Base-by-base conservation (phyloP, 2,888 invertebrate genomes). In the Hesperia comma region DNA sequence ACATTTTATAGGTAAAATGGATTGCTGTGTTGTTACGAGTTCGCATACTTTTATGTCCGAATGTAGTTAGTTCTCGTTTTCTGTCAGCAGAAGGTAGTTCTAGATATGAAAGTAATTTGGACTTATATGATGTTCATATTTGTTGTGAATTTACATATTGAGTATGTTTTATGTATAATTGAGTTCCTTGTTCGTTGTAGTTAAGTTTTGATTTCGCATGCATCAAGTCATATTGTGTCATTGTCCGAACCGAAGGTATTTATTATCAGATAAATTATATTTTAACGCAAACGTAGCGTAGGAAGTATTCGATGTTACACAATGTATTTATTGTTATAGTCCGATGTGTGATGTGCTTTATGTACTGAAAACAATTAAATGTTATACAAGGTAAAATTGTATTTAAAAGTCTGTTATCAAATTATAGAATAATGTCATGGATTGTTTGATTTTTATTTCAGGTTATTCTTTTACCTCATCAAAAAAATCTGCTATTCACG, bases 391-490 rank as follows among this genome's bases (percentile, higher is more conserved):
- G 79, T 83, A 87, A 86, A 81, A 88, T 84, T 85, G 90, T 92
- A 88, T 91, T 89, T 87, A 86, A 85, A 86, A 91, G 90, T 92
- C 90, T 92, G 91, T 92, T 92, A 89, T 83, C 86, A 81, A 84
- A 81, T 66, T 66, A 66, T 53, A 66, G 66, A 66, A 64, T 84
- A 86, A 86, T 82, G 80, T 86, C 86, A 86, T 80, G 79, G 75
- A 73, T 66, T 51, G 14, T 58, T 54, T 73, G 71, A 71, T 82
- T 83, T 84, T 73, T 46, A 17, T 19, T 37, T 37, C 37, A 10
- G 8, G 37, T 37, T 10, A n/a, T n/a, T n/a, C n/a, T n/a, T 26
- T 26, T 8, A 37, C 37, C 37, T 12, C 37, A n/a, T n/a, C n/a
- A n/a, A n/a, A n/a, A n/a, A n/a, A n/a, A n/a, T n/a, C n/a, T n/a